Evolutionary conservation across 2,797 vertebrate species (phyloP), one percentile per base, ranked within the genome.

Genomic region (Micropoecilia bifurca): DNA sequence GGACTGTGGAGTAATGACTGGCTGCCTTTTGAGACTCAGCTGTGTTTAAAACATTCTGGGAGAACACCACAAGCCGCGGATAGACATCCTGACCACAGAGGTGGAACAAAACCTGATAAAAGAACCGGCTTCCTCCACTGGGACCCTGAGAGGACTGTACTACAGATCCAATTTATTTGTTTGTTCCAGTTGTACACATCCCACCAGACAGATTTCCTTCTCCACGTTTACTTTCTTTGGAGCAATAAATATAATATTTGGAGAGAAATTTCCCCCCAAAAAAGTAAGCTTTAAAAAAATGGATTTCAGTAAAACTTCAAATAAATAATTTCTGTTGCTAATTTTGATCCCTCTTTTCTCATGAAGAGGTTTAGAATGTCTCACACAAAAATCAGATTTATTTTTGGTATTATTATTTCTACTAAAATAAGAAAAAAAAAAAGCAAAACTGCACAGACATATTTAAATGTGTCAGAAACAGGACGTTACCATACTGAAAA

Each of bases 91-190:
- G 86, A 75, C 45, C 83, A 84, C 77, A 85, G 82, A 85, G 88
- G 91, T 81, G 84, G 81, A 75, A 87, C 87, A 80, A 85, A 91
- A 85, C 81, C 84, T 88, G 85, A 91, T 87, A 88, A 66, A 82
- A 84, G 84, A 89, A 79, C 79, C 79, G 0, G 59, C 68, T 50
- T 74, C 41, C 80, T 79, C 86, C 78, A 1, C 6, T 28, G 90
- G 83, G 83, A 90, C 75, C 78, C 7, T 36, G 76, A 46, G 75
- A 84, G 57, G 72, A 69, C 78, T 69, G 73, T 66, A 75, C 59
- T 73, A 0, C 73, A 88, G 75, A 4, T 9, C 83, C 41, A 8
- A 41, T 81, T 86, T 87, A 71, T 57, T 53, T 10, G 3, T 9
- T 25, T 85, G 77, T 84, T 78, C 80, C 78, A 83, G 71, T 80